Evolutionary conservation across 1,140 invertebrate genomes (phyloP), one percentile per base, ranked within the genome.

Genomic region (Cyphomyrmex costatus): DNA sequence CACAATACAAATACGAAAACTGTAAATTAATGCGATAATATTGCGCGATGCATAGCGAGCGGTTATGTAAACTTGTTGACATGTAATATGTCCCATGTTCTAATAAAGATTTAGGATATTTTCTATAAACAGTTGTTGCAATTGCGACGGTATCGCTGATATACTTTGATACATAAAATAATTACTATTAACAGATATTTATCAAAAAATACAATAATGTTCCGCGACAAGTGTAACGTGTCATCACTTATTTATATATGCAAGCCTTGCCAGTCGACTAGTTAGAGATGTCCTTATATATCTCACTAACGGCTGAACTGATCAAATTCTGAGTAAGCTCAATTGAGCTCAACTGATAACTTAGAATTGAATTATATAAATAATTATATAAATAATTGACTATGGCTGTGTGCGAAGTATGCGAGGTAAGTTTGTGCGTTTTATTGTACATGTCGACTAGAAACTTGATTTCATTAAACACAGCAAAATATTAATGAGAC

Each of bases 91-190:
- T 93, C 91, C 91, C 8, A 92, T 93, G 91, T 93, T 93, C 92
- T 92, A 94, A 94, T 94, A 94, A 93, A 94, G 88, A 93, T 93
- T 88, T 93, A 93, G 93, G 90, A 92, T 94, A 94, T 94, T 94
- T 94, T 93, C 90, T 94, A 93, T 91, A 93, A 93, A 88, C 76
- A 56, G 36, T 53, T 14, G 56, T 33, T 51, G 53, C 53, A 42
- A 27, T 42, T 27, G 83, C 66, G 42, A 42, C 33, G 10, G 14
- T n/a, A 61, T n/a, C 21, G 27, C 21, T 5, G 27, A 30, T 24
- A 71, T 71, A 30, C 2, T 56, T 58, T 46, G 19, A 10, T 14
- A 60, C n/a, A 2, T 71, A 60, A 42, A 82, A 36, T 46, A 71
- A 42, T 42, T 42, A 42, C 7, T 42, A 51, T 36, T 53, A 63